Base-by-base conservation (phyloP, 2,888 invertebrate genomes). In the Octonoba sinensis region DNA sequence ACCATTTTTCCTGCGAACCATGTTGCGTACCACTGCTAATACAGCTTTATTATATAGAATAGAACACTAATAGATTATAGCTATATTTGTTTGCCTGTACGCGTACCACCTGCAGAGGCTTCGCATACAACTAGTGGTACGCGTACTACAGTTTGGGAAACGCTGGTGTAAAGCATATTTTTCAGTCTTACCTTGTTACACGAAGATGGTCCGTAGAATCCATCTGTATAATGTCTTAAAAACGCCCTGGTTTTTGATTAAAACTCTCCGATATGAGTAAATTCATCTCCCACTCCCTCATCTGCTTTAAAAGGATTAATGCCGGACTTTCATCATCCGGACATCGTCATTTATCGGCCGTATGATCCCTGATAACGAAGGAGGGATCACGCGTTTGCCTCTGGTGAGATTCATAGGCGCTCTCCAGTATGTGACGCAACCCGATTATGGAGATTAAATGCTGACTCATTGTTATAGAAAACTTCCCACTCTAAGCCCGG, bases 371-470 rank as follows among this genome's bases (percentile, higher is more conserved):
- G 46, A n/a, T 22, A 16, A 20, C 22, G 24, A 22, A 24, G 54
- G 62, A 49, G 44, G 56, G 62, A 73, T 73, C 64, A 54, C 16
- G 6, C 27, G 57, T 44, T 57, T 59, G 69, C 46, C n/a, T 20
- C 44, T 46, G 20, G 47, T 16, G 44, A 69, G 69, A 69, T 57
- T 54, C 64, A 54, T 54, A 60, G 60, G 69, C 49, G 66, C 49
- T 46, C 64, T 44, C 65, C 56, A 69, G 20, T 56, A 54, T 79
- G 69, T 81, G 79, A 81, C 73, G 73, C 60, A 81, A 67, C 72
- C 79, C 73, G 79, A 81, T 81, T 74, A 73, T 51, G 47, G 24
- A 73, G 79, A 81, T 81, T 81, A 81, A 67, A 64, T 57, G 67
- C 54, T 75, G 76, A 70, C 69, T 70, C 76, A 77, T 46, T 62